Evolutionary conservation across 2,113 vertebrate genomes (phyloP), one percentile per base, ranked within the genome.

Genomic region (Ariopsis seemanni): DNA sequence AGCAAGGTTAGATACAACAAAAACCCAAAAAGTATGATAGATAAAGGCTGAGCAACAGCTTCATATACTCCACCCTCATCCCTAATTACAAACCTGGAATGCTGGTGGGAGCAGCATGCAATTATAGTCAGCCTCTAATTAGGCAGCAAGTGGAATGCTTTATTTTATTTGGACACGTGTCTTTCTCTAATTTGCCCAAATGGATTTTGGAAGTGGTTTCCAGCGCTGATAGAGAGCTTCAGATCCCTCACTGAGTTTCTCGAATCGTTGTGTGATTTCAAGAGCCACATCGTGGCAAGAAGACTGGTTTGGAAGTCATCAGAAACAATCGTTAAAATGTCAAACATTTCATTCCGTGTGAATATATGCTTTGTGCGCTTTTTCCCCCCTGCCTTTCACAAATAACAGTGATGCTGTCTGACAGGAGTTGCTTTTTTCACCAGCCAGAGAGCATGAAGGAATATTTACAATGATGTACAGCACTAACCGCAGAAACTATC

Each of bases 31-130:
- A 27, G 30, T 77, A 87, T 52, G 71, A 84, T 71, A 74, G 63
- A 78, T 63, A 55, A 78, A 69, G 60, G 84, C 78, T 34, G 79
- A 65, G 52, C 88, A 86, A 27, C 62, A 87, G 55, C 42, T 48
- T 55, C 67, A 65, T 52, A 14, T 74, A 80, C 85, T 63, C 86
- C 86, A 53, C 83, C 83, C 88, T 89, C 53, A 79, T 30, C 67
- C 60, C 57, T 89, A 90, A 90, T 91, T 90, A 90, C 83, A 92
- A 91, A 90, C 86, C 89, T 77, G 71, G 82, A 77, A 80, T 88
- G 53, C 80, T 55, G 52, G 52, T 22, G 34, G 18, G 34, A 84
- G 86, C 78, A 86, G 86, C 82, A 50, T 88, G 42, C 85, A 86
- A 83, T 88, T 88, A 90, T 17, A 83, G 25, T 53, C 87, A 84